These are phyloP conservation scores for Xanthorhoe designata DNA, from an alignment of 2,888 invertebrate species.

Conservation along the genomic window DNA sequence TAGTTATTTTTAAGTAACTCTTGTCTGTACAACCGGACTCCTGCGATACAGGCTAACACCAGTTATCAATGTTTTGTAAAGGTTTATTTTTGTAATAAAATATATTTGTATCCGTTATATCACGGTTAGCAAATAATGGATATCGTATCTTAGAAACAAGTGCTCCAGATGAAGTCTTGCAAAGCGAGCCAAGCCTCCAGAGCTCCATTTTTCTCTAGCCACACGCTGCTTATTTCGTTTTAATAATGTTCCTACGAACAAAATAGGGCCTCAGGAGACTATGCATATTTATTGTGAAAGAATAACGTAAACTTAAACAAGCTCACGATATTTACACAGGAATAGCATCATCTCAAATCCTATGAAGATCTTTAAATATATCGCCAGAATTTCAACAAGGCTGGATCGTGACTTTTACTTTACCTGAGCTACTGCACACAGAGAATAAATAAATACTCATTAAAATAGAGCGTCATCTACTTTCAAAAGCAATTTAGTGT, in stretches of 20 bases:
- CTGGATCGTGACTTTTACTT: too few species aligned
- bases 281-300: conserved; percentile 2
- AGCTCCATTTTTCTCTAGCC: conserved; percentile 52
- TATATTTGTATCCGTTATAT: background rate
- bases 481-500: too few species aligned
- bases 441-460: too few species aligned
- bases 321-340: background rate
- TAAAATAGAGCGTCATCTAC: too few species aligned
- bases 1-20: too few species aligned
- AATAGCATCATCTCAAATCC: background rate
- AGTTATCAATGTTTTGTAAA: background rate
- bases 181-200: conserved; percentile 27
- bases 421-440: too few species aligned
- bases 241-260: conserved; percentile 16
- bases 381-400: background rate
- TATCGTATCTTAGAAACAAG: background rate
- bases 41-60: too few species aligned
- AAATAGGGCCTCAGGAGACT: conserved; percentile 1
- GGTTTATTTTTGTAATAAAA: background rate
- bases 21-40: too few species aligned
- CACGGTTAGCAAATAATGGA: background rate
- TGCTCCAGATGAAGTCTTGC: background rate
- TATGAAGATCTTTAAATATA: background rate
- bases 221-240: conserved; percentile 52
- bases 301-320: background rate